Evolutionary conservation across 2,113 vertebrate species (phyloP), one percentile per base, ranked within the genome.

Genomic region (Rhipidura dahli): DNA sequence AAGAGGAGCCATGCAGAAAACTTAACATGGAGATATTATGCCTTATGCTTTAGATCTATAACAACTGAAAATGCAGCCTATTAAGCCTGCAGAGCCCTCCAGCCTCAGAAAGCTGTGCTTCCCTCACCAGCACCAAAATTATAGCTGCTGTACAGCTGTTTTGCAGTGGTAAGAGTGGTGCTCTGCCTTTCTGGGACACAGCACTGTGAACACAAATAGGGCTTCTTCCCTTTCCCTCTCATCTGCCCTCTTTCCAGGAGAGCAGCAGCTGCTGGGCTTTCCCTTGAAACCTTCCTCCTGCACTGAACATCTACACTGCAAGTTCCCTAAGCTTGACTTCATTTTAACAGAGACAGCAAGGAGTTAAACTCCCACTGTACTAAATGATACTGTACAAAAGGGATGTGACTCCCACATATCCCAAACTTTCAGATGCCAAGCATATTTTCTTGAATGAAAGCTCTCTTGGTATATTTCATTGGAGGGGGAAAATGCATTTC

Each of bases 361-460:
- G 96, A 97, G 98, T 98, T 98, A 98, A 98, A 97, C 88, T 84
- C 93, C 69, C 87, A 86, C 95, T 95, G 77, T 86, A 82, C 93
- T 89, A 88, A 95, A 98, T 82, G 91, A 75, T 96, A 75, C 77
- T 95, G 94, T 90, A 96, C 60, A 20, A 96, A 97, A 97, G 98
- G 96, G 92, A 93, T 96, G 80, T 97, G 92, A 97, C 98, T 98
- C 98, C 98, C 97, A 98, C 98, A 71, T 97, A 94, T 95, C 95
- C 93, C 89, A 97, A 96, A 95, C 89, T 97, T 98, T 96, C 27
- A 49, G 90, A 98, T 98, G 97, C 98, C 92, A 26, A 82, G 91
- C 97, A 98, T 98, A 98, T 97, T 98, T 98, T 97, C 97, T 83
- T 98, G 97, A 98, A 98, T 98, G 96, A 98, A 98, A 97, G 96